phyloP scores from a whole-genome alignment of 2,797 vertebrate species.

The Leucoraja ocellata region DNA sequence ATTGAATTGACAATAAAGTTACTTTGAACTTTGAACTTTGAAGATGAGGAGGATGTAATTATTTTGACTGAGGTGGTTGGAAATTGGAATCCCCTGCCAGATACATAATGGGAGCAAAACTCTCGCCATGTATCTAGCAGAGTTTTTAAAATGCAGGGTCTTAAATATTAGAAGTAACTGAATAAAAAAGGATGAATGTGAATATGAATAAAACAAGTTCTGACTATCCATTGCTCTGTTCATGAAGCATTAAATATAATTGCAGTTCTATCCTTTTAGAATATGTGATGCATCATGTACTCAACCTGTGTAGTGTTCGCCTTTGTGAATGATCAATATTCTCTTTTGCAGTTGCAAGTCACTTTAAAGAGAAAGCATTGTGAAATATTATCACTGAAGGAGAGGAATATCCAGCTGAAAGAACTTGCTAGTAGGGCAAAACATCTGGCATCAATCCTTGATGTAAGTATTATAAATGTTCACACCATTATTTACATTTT shows the following conservation, averaged over 20 bases:
- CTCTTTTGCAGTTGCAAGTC: conserved; percentile 60
- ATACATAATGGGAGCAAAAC: background rate
- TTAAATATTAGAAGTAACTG: background rate
- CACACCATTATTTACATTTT: background rate
- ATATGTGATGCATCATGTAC: background rate
- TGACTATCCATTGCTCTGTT: no score
- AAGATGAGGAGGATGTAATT: background rate
- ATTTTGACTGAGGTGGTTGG: background rate
- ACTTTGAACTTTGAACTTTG: no score
- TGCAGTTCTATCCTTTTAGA: background rate
- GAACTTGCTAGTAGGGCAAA: conserved; percentile 75
- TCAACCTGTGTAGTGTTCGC: background rate
- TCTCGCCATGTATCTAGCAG: background rate
- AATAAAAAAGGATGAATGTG: background rate
- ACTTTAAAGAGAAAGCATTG: conserved; percentile 63
- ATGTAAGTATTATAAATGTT: conserved; percentile 59
- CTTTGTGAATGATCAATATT: background rate
- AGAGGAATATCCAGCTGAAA: conserved; percentile 69
- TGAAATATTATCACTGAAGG: conserved; percentile 59
- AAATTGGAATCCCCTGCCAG: background rate
- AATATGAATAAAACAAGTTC: no score
- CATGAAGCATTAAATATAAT: background rate
- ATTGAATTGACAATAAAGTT: no score
- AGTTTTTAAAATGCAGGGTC: background rate
- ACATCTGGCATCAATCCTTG: conserved; percentile 73